These are phyloP conservation scores for Dioctria rufipes DNA, from an alignment of 2,888 invertebrate species.

Conservation along the genomic window DNA sequence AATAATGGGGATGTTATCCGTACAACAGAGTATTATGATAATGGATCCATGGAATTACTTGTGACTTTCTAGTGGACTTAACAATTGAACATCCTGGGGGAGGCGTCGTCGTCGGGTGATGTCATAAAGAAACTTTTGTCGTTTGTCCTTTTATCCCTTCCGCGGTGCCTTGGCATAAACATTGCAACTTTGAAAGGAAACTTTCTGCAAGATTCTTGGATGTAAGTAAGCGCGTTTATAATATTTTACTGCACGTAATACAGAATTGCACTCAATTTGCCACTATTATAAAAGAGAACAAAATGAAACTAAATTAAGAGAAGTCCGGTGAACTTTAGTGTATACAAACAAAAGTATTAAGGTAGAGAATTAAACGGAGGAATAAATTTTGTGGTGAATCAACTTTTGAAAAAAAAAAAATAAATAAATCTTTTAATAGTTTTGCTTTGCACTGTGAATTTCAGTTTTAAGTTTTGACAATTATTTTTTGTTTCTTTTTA, in stretches of 20 bases:
- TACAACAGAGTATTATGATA: background rate
- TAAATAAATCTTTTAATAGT: conserved; percentile 1
- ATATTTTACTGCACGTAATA: conserved; percentile 1
- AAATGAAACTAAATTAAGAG: background rate
- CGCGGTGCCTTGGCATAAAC: background rate
- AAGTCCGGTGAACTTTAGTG: background rate
- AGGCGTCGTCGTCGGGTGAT: background rate
- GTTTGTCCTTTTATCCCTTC: background rate
- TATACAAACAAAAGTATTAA: no score
- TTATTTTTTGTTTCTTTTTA: no score
- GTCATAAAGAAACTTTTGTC: conserved; percentile 10
- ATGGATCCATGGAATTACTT: background rate
- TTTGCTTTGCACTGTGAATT: background rate
- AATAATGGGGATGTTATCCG: background rate
- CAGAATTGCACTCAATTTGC: conserved; percentile 20
- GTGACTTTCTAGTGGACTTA: background rate
- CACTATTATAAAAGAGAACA: no score
- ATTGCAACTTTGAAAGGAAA: background rate
- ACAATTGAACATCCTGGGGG: conserved; percentile 21
- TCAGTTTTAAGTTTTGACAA: background rate
- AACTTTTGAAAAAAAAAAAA: background rate
- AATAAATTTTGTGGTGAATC: background rate
- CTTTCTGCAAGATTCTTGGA: no score
- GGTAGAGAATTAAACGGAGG: background rate
- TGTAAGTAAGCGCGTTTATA: no score